phyloP scores from a whole-genome alignment of 2,113 vertebrate species.

The Forbesichthys papilliferus region DNA sequence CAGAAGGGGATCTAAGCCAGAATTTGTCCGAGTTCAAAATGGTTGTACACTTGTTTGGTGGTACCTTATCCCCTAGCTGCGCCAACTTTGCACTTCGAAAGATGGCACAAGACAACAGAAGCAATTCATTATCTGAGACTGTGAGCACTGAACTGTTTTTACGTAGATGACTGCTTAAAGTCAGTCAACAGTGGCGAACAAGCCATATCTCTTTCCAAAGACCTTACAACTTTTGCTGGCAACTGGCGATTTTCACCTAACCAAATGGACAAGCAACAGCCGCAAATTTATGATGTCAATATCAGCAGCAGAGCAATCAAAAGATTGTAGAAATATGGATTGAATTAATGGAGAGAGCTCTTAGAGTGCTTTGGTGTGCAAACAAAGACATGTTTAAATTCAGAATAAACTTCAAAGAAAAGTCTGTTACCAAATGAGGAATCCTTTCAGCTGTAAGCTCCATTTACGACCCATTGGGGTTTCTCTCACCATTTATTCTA shows the following conservation, averaged over 20 bases:
- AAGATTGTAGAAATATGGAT: not conserved
- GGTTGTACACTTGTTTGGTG: slow-evolving; percentile 15
- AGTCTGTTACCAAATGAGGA: not conserved
- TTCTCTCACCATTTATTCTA: not conserved
- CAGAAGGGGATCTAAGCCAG: slow-evolving; percentile 6
- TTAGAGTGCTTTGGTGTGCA: slow-evolving; percentile 8
- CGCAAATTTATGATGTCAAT: not conserved
- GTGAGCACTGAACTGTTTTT: not conserved
- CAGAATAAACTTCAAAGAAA: not conserved
- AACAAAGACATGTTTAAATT: slow-evolving; percentile 1
- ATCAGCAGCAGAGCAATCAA: not conserved
- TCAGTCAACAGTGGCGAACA: not conserved
- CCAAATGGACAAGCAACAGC: slow-evolving; percentile 15
- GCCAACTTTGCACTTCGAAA: slow-evolving; percentile 21
- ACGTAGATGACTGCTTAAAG: slow-evolving; percentile 23
- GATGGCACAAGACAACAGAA: slow-evolving; percentile 3
- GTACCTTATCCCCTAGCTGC: slow-evolving; percentile 19
- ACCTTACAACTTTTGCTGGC: not conserved
- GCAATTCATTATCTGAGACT: not conserved
- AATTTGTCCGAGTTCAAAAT: not conserved
- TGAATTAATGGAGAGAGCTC: slow-evolving; percentile 1
- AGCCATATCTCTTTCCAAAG: not conserved
- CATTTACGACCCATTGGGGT: slow-evolving; percentile 14
- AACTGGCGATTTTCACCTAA: not conserved
- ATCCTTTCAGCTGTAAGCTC: slow-evolving; percentile 19